Evolutionary conservation across 2,888 invertebrate genomes (phyloP).

Genomic region (Drosophila nr. perissopoda): DNA sequence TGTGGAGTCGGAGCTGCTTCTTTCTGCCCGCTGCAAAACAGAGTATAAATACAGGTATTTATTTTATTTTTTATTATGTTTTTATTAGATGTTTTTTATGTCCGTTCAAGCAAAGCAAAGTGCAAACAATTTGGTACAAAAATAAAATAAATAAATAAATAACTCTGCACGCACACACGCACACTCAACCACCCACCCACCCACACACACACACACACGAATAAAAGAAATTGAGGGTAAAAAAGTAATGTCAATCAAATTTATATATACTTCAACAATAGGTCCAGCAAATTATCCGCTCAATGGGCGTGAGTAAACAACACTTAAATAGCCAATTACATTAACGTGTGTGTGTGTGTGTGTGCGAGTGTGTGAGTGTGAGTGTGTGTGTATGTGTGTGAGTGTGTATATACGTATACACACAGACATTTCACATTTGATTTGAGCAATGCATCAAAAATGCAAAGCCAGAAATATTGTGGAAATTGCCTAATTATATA

Average conservation of each 20-base stretch:
- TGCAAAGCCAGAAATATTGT: neutral
- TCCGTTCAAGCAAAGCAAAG: neutral
- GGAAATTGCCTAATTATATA: neutral
- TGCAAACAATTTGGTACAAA: neutral
- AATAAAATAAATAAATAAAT: neutral
- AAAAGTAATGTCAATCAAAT: slow-evolving; percentile 38
- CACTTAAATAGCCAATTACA: slow-evolving; percentile 9
- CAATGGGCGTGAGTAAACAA: slow-evolving; percentile 22
- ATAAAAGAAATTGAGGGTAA: slow-evolving; percentile 20
- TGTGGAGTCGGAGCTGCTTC: neutral
- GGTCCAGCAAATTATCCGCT: slow-evolving; percentile 26
- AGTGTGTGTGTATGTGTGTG: neutral
- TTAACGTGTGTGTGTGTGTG: neutral
- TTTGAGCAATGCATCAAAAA: neutral
- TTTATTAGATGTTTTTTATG: neutral
- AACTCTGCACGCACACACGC: neutral
- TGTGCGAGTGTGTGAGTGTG: neutral
- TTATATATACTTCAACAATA: slow-evolving; percentile 29
- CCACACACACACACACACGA: neutral
- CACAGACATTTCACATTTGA: neutral
- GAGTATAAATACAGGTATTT: neutral
- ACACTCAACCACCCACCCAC: neutral
- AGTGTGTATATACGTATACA: neutral
- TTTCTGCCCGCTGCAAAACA: neutral
- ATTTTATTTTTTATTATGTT: neutral